Percentiles rank a stretch among this genome's conserved stretches.
Evolutionary conservation across 2,888 invertebrate species (phyloP).

Genomic region (Matsumyia berberina): DNA sequence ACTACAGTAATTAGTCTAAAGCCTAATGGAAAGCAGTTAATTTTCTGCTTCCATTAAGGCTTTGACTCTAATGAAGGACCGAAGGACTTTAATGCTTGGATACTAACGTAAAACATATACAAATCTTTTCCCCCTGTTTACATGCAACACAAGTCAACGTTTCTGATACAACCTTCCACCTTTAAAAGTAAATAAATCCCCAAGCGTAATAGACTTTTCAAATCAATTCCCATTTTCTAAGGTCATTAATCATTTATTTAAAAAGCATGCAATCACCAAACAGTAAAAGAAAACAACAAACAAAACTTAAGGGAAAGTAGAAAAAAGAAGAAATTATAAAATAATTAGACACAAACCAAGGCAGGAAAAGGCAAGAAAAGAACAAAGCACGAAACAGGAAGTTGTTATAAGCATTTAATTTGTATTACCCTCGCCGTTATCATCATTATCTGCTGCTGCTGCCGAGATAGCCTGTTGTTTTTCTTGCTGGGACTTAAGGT

Average conservation of each 20-base stretch:
- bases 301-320: neutral
- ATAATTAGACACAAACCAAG: constrained; percentile 19
- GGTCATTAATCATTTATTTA: constrained; percentile 27
- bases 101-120: too few relatives aligned
- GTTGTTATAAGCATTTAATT: constrained; percentile 41
- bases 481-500: constrained; percentile 84
- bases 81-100: too few relatives aligned
- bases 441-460: constrained; percentile 85
- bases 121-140: too few relatives aligned
- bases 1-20: too few relatives aligned
- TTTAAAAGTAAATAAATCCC: too few relatives aligned
- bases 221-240: constrained; percentile 20
- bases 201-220: neutral
- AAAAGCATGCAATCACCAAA: constrained; percentile 22
- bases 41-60: too few relatives aligned
- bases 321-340: constrained; percentile 13
- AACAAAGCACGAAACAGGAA: constrained; percentile 24
- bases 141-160: neutral
- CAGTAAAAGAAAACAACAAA: constrained; percentile 6
- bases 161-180: too few relatives aligned
- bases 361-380: neutral
- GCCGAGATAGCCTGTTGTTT: constrained; percentile 82
- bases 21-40: too few relatives aligned
- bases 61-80: too few relatives aligned
- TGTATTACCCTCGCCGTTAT: constrained; percentile 81